Evolutionary conservation across 2,113 vertebrate species (phyloP), one percentile per base, ranked within the genome.

Genomic region (Burhinus oedicnemus): DNA sequence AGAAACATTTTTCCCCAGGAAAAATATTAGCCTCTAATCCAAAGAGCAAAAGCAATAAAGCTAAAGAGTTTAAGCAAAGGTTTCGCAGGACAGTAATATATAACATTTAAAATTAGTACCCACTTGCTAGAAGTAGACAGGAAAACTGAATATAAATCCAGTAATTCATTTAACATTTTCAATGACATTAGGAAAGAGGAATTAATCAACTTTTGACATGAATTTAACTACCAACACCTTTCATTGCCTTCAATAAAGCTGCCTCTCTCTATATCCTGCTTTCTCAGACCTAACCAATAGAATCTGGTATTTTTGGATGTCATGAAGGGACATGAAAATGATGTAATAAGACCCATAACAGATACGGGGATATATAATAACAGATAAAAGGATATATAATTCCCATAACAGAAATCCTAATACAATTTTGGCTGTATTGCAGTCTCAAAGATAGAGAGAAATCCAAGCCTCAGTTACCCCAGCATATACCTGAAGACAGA

Each of bases 101-200:
- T 90, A 95, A 77, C 49, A 96, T n/a, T 94, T 90, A 95, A 97
- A 98, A 98, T 96, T 84, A 98, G 96, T 97, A 94, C 16, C 44
- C 57, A 81, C 71, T 96, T 74, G 95, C 96, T 93, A 96, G 83
- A 93, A 95, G 88, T 93, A 97, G 83, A 87, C 69, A 97, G 75
- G 32, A 92, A 96, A 87, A 19, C 81, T 68, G 86, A 79, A 94
- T 97, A 76, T 58, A 94, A 97, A 68, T 90, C 38, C 89, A 94
- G 64, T 83, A 96, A 97, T 96, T 96, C 57, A 97, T 87, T 98
- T 92, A 98, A 95, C 92, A 97, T 96, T 94, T 96, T 97, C 93
- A 96, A 76, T 95, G 95, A 96, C 76, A 94, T 93, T 96, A 97
- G 82, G 55, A 96, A 93, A 83, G 91, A 96, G 71, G 75, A 97